Base-by-base conservation (phyloP, 2,888 invertebrate species). In the Torymus auratus region DNA sequence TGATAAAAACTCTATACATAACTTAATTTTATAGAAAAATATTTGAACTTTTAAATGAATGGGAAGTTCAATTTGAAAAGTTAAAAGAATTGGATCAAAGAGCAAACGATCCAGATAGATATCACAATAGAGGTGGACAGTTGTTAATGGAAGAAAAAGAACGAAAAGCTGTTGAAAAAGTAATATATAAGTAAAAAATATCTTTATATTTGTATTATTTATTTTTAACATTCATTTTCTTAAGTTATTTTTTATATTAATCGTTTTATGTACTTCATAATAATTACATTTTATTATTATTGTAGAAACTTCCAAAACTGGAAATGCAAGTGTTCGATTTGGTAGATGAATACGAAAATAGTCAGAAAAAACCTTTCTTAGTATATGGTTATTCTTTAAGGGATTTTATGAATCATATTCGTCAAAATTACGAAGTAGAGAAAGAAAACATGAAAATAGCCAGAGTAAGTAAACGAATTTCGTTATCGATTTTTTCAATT, bases 81-180 rank as follows among this genome's bases (percentile, higher is more conserved):
- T 95, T 96, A 94, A 92, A 93, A 2, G 95, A 95, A 81, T 90
- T 97, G 68, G 96, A 97, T 84, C 93, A 93, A 20, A 93, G 94
- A 72, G 95, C 96, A 0, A 93, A 93, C n/a, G 96, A 96, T 86
- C 96, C 96, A 0, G 95, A 95, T 83, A 93, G 98, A 0, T 96
- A 95, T 88, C 95, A 96, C 85, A 97, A 98, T 90, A 93, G 98
- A 56, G 97, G 98, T 0, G 97, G 98, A 0, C 95, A 96, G 84
- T 91, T 98, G 7, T 91, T 98, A 1, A 93, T 94, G 72, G 98
- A 98, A 88, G 98, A 98, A 89, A 96, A 95, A 85, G 96, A 96
- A 86, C 92, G 97, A n/a, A 97, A 96, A 88, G 92, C 93, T 11
- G 93, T 97, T 12, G 93, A 93, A 55, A 95, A 92, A 85, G 84